Evolutionary conservation across 2,888 invertebrate genomes (phyloP).

Genomic region (Orchesella flavescens): DNA sequence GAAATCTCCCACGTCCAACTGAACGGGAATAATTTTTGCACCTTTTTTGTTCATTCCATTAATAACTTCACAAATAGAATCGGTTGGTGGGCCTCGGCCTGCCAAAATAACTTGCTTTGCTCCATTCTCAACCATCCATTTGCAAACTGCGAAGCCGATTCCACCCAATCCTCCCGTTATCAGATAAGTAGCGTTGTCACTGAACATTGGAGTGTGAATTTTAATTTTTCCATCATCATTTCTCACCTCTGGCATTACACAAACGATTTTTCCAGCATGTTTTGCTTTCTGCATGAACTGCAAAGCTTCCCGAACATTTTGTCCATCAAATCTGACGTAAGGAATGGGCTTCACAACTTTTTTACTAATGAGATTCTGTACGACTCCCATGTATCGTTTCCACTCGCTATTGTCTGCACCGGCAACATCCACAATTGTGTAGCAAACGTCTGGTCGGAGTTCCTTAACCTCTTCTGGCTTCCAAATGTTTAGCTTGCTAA

Average conservation of each 20-base stretch:
- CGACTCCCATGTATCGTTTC: neutral
- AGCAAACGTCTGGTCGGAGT: neutral
- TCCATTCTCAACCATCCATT: constrained; percentile 30
- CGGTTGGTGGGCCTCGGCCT: neutral
- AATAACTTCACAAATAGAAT: neutral
- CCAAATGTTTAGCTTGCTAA: constrained; percentile 1
- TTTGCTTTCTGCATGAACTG: neutral
- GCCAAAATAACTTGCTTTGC: constrained; percentile 35
- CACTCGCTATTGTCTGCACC: neutral
- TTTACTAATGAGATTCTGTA: neutral
- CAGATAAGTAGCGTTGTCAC: constrained; percentile 10
- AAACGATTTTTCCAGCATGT: neutral
- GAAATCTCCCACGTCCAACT: constrained; percentile 6
- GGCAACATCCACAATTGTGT: neutral
- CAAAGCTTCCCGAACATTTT: neutral
- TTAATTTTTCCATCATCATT: neutral
- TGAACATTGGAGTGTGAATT: neutral
- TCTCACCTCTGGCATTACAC: neutral
- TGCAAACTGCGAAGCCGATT: constrained; percentile 35
- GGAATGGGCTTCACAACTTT: neutral
- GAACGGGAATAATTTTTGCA: neutral
- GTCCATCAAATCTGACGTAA: neutral
- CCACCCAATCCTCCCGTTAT: constrained; percentile 48
- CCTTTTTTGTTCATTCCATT: neutral
- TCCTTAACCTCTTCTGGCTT: neutral